Evolutionary conservation across 2,888 invertebrate genomes (phyloP), one percentile per base, ranked within the genome.

Genomic region (Augochlorella aurata): DNA sequence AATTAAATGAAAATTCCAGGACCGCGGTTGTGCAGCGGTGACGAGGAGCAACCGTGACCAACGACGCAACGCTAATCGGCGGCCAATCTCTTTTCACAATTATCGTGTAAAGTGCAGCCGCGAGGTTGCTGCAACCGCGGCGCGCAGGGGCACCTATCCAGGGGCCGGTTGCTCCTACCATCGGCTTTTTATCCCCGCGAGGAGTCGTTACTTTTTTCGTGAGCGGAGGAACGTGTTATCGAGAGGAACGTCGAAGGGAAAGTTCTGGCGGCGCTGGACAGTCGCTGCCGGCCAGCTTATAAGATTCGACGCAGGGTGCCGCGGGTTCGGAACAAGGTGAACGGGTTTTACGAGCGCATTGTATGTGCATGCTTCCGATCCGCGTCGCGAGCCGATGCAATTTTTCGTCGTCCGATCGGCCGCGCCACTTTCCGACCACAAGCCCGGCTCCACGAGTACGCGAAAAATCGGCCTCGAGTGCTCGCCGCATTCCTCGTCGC

Each of bases 321-420:
- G 87, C 83, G 85, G 38, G 38, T 38, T 38, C 38, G 38, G 86
- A 89, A 89, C 91, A 92, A 92, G 91, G 92, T 92, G 91, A 92
- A 91, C 92, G 84, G 88, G 92, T 92, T 82, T 71, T 69, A 45
- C 71, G 65, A 77, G 77, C 49, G 70, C 67, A 75, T 72, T 66
- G 77, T 77, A 77, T 75, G 84, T 79, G 77, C 74, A 71, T 18
- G 74, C 80, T 65, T 58, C 71, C 58, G 75, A 54, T 72, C 68
- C 16, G 68, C 49, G 50, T 45, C 38, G 63, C 68, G 68, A 52
- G 63, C 49, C 74, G 70, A 69, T 79, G 79, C 65, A 52, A 74
- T 69, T 74, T 70, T 65, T 65, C 52, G 29, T 29, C 16, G 10
- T 21, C 10, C 38, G 77, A 45, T 24, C 72, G 54, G 65, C n/a